Evolutionary conservation across 1,140 invertebrate species (phyloP), one percentile per base, ranked within the genome.

Genomic region (Dreissena polymorpha): DNA sequence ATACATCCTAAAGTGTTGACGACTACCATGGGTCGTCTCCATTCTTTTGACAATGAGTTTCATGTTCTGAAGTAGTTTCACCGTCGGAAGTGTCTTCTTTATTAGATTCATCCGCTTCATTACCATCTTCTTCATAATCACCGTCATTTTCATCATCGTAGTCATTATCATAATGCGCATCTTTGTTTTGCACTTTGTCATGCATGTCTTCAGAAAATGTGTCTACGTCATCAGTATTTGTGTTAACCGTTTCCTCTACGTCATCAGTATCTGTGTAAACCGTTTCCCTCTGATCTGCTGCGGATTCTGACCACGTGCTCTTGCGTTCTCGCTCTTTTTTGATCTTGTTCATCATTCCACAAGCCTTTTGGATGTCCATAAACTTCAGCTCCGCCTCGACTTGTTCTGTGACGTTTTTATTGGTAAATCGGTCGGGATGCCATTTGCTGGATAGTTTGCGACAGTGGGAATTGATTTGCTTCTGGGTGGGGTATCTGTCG

Each of bases 301-400:
- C 39, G 7, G 67, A 79, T 25, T 18, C 23, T 29, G 73, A 27
- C 69, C 70, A 81, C 27, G 50, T 81, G 49, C 65, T 81, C 21
- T 65, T 72, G 25, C 70, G 14, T 53, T 81, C 70, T 72, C 70
- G 39, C n/a, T 71, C 51, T 25, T 53, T 50, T 65, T 73, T 73
- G 6, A 51, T 14, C 63, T 81, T 72, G 60, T 55, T 73, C 23
- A 81, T 18, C 67, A 81, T 55, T 14, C 55, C 49, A 49, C 78
- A 81, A 49, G 78, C 78, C 51, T 65, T 81, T 57, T 81, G 78
- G n/a, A 73, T 73, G 25, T 81, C 78, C 53, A 81, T 21, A 18
- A 81, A 81, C 21, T 71, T 72, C 23, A 53, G 60, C 65, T 81
- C 78, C 13, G 78, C 78, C 8, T 27, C 25, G 7, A 51, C 49